These are phyloP conservation scores for Pipistrellus kuhlii DNA, from an alignment of 2,797 vertebrate species.

Conservation along the genomic window DNA sequence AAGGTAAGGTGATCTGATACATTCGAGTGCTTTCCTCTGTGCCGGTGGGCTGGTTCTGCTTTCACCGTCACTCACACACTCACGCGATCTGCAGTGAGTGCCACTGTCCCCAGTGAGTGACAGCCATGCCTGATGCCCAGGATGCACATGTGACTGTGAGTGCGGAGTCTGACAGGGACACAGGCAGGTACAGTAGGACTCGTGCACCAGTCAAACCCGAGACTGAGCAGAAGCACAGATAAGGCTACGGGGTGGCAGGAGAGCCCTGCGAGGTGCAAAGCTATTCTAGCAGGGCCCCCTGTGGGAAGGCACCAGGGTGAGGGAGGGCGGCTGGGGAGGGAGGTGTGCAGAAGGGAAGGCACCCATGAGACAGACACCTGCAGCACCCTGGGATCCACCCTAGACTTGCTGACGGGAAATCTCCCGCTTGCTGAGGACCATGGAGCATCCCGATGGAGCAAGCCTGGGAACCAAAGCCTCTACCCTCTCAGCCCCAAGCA, in stretches of 20 bases:
- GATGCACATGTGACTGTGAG: rapidly evolving
- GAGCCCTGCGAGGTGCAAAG: rapidly evolving
- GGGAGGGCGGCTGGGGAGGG: rapidly evolving
- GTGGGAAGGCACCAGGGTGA: neutral
- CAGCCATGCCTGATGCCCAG: neutral
- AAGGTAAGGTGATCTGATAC: neutral
- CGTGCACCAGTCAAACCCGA: neutral
- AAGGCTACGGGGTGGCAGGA: neutral
- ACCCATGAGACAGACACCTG: too few relatives aligned
- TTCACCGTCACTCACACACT: neutral
- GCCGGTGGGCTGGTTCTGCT: neutral
- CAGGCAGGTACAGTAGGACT: too few relatives aligned
- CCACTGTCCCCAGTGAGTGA: neutral
- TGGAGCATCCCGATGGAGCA: neutral
- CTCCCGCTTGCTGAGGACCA: neutral
- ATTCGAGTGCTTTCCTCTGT: neutral
- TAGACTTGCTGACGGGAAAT: neutral
- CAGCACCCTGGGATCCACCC: neutral
- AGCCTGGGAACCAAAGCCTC: neutral
- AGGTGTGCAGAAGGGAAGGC: too few relatives aligned
- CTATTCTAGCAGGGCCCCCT: neutral
- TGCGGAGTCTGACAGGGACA: neutral
- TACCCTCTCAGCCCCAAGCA: neutral
- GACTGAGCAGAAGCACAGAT: neutral
- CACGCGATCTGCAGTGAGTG: neutral